Evolutionary conservation across 2,113 vertebrate genomes (phyloP), one percentile per base, ranked within the genome.

Genomic region (Siniperca knerii): DNA sequence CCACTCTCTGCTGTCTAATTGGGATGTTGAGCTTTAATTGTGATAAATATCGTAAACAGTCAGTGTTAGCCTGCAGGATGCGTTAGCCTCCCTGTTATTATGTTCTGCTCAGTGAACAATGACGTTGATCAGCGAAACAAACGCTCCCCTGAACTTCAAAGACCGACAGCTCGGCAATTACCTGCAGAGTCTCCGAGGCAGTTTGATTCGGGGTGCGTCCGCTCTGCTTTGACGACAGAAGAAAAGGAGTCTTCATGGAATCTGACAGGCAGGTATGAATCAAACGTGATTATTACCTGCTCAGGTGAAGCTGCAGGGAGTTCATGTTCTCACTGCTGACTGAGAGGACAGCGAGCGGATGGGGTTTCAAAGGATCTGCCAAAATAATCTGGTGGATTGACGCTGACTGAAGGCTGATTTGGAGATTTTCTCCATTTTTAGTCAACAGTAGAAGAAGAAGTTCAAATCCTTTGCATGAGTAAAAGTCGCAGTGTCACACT

Each of bases 11-110:
- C 57, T 15, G 68, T 58, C 52, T 83, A 46, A 83, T 29, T 12
- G 77, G 29, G 52, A 42, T 16, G 58, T 46, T 79, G 46, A 23
- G 48, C 86, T 58, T 12, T 87, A 84, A 89, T 83, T 35, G 37
- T 25, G 15, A 23, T 85, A 77, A 87, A 46, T 29, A 78, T 79
- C 60, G 67, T 60, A 72, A 79, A 64, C 73, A 79, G 69, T 4
- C 20, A 55, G 50, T 11, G 77, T 72, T 23, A 15, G 67, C 66
- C 78, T 37, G 75, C 85, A 86, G 82, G 84, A 79, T 44, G 72
- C n/a, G 50, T 73, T 50, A 6, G 82, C 79, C 67, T 83, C 68
- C 77, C 62, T 87, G 88, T 86, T 50, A 87, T 87, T 92, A 80
- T 69, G 25, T 37, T 18, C 20, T 7, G 52, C 61, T 75, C 77